phyloP scores from a whole-genome alignment of 2,113 vertebrate species.

The Gambusia affinis region DNA sequence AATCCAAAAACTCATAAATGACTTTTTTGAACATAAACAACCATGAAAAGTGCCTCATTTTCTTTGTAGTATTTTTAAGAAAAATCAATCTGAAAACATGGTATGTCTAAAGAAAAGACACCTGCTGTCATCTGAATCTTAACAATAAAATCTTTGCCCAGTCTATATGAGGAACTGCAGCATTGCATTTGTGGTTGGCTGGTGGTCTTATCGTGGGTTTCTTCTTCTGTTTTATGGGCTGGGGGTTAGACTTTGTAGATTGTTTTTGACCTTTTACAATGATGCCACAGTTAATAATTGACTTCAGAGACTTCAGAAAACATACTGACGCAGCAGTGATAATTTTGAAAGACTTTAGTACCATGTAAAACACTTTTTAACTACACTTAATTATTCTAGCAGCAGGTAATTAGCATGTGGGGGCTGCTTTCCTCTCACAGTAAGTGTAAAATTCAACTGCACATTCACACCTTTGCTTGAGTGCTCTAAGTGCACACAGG shows the following conservation, averaged over 20 bases:
- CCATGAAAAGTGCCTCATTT: no score
- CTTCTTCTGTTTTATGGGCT: background rate
- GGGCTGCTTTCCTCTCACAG: conserved; percentile 16
- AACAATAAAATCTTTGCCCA: background rate
- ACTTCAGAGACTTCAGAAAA: background rate
- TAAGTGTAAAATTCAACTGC: conserved; percentile 42
- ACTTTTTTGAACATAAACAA: no score
- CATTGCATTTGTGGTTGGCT: background rate
- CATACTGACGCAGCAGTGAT: no score
- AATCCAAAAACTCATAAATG: no score
- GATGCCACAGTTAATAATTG: background rate
- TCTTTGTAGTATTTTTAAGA: no score
- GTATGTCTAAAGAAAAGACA: background rate
- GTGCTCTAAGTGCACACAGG: conserved; percentile 45
- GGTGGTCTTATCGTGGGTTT: background rate
- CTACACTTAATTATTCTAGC: no score
- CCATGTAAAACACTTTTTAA: background rate
- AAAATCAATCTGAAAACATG: background rate
- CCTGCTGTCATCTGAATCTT: background rate
- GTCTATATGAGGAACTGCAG: background rate
- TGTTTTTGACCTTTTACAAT: background rate
- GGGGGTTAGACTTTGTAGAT: background rate
- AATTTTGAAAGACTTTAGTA: background rate
- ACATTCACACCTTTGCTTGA: conserved; percentile 39
- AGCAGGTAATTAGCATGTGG: conserved; percentile 12